Base-by-base conservation (phyloP, 2,113 vertebrate genomes). In the Peucedramus taeniatus region DNA sequence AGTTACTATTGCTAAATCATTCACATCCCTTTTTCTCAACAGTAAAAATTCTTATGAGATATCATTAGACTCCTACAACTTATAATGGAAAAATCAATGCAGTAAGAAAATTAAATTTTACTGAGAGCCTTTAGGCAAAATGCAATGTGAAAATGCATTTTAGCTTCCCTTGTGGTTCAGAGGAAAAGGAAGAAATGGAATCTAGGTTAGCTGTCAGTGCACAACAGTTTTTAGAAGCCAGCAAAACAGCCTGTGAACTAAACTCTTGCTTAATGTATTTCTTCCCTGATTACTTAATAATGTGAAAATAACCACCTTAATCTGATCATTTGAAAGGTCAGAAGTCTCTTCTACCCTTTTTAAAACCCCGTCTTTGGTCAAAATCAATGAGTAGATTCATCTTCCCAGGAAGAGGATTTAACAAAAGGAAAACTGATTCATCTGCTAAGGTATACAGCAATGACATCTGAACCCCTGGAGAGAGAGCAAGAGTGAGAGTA, bases 41-140 rank as follows among this genome's bases (percentile, higher is more conserved):
- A 95, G 92, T 97, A 95, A 98, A 98, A 97, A 97, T 98, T 98
- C 97, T 97, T 98, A 98, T 88, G 94, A 97, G 98, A 98, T 98
- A 98, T 97, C 98, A 98, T 98, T 99, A 98, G 98, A 97, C 97
- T 98, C 97, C 98, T 98, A 98, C 97, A 98, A 98, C 96, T 98
- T 98, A 97, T 98, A 98, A 98, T 98, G 97, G 98, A 98, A 98
- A 99, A 99, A 99, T 99, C 99, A 98, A 99, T 99, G 98, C 91
- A 97, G 98, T 98, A 98, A 98, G 98, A 99, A 99, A 99, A 99
- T 99, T 98, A 98, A 99, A 99, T 99, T 99, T 99, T 98, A 98
- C 98, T 98, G 98, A 99, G 98, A 99, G 98, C 99, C 99, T 98
- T 98, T 98, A 98, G 98, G 98, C 98, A 99, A 98, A 99, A 98